Conservation (phyloP, 1,140 invertebrate species). For the Conus ventricosus region DNA sequence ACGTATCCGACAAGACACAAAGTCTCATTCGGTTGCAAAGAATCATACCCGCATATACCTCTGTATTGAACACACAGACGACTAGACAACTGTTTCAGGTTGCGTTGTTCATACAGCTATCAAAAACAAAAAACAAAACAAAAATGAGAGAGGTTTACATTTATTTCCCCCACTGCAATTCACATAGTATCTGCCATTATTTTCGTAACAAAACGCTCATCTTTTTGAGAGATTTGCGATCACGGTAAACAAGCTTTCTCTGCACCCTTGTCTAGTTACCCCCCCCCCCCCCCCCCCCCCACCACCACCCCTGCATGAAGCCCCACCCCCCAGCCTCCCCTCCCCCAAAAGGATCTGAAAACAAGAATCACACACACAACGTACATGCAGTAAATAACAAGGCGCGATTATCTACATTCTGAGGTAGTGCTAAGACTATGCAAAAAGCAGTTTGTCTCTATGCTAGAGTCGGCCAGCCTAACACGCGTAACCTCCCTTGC, state of each 20-base stretch:
- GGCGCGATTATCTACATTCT: not conserved
- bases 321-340: no score
- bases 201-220: no score
- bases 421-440: constrained; percentile 2
- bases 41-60: not conserved
- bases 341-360: not conserved
- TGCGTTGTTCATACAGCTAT: not conserved
- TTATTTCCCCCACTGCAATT: not conserved
- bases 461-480: not conserved
- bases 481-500: not conserved
- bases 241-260: no score
- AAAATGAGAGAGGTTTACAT: no score
- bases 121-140: not conserved
- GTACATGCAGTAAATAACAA: not conserved
- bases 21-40: no score
- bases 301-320: no score
- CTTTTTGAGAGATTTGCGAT: no score
- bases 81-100: not conserved
- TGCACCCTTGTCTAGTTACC: no score
- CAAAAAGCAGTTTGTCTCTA: not conserved
- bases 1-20: no score
- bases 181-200: not conserved
- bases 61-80: constrained; percentile 6
- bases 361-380: not conserved
- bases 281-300: no score